These are phyloP conservation scores for Melanotaenia nigrans DNA, from an alignment of 2,797 vertebrate species.

Conservation along the genomic window DNA sequence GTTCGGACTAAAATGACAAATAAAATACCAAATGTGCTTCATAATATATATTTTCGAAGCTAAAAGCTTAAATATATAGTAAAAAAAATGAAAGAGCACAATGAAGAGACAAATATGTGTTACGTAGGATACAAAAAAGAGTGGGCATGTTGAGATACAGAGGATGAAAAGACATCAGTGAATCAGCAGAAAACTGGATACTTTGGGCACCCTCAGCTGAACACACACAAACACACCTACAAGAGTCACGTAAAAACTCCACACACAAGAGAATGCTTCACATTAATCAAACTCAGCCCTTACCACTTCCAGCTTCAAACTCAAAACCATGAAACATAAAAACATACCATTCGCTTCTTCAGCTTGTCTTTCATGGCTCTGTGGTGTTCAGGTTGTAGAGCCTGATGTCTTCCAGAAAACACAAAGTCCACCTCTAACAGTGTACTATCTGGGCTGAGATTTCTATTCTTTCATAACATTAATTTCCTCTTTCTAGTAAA, in stretches of 20 bases:
- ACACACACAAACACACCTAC: conserved; percentile 43
- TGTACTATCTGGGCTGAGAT: background rate
- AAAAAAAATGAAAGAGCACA: conserved; percentile 18
- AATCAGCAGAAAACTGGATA: conserved; percentile 52
- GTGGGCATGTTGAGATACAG: conserved; percentile 37
- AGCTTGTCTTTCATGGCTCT: conserved; percentile 35
- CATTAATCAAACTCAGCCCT: conserved; percentile 40
- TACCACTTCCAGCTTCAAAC: conserved; percentile 48
- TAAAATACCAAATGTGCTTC: conserved; percentile 1
- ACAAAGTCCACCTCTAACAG: background rate
- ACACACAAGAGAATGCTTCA: conserved; percentile 42
- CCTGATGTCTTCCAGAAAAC: background rate
- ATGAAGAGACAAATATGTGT: conserved; percentile 19
- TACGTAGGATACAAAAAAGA: conserved; percentile 36
- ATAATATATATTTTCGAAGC: background rate
- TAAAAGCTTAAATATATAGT: conserved; percentile 35
- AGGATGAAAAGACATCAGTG: conserved; percentile 44
- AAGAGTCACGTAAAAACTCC: conserved; percentile 29
- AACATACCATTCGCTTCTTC: conserved; percentile 44
- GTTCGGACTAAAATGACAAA: no score
- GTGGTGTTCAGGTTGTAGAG: background rate
- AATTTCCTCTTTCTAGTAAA: background rate
- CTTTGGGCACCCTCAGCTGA: conserved; percentile 52
- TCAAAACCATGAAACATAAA: conserved; percentile 48
- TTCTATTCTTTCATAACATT: background rate